phyloP scores from a whole-genome alignment of 2,113 vertebrate species.

The Bubalus kerabau region DNA sequence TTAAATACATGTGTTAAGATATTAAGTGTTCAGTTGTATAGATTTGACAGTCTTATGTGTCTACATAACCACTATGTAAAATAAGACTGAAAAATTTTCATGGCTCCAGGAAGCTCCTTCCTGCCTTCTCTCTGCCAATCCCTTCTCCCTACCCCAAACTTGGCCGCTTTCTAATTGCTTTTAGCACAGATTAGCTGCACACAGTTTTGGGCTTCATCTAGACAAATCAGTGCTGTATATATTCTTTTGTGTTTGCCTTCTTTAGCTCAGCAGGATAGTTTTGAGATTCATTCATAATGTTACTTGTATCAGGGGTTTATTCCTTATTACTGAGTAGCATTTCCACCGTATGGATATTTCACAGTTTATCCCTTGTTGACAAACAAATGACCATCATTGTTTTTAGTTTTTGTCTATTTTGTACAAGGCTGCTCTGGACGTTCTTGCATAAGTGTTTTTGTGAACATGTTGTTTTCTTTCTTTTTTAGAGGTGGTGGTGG shows the following conservation, averaged over 20 bases:
- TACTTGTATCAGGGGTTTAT: background rate
- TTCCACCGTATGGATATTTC: background rate
- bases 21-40: background rate
- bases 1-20: background rate
- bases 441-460: background rate
- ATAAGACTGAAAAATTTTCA: background rate
- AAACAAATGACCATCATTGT: background rate
- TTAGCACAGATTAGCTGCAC: background rate
- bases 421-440: background rate
- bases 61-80: background rate
- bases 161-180: background rate
- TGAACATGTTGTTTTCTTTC: background rate
- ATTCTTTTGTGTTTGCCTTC: background rate
- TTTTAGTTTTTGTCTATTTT: background rate
- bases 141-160: background rate
- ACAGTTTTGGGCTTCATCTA: background rate
- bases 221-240: background rate
- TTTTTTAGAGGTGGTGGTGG: background rate
- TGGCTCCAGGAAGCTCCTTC: background rate
- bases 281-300: background rate
- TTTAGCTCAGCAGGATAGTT: background rate
- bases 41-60: background rate
- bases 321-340: background rate
- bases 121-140: background rate
- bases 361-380: background rate